Base-by-base conservation (phyloP, 2,113 vertebrate species). In the Sardina pilchardus region DNA sequence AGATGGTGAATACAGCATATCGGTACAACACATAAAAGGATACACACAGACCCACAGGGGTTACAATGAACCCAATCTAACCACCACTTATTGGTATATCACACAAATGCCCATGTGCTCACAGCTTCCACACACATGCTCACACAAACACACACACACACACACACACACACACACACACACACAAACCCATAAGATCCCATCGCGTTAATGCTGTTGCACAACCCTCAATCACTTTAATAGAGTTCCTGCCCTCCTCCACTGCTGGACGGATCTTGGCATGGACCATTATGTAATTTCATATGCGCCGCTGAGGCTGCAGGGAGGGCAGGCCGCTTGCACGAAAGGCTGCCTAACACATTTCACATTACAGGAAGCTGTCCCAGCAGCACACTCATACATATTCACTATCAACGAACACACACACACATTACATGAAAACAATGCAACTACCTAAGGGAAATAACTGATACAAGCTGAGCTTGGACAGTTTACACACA, bases 181-280 rank as follows among this genome's bases (percentile, higher is more conserved):
- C 71, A 14, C 67, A 16, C 80, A 19, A 50, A 80, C 19, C 63
- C 81, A 87, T 85, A 89, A 91, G 90, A 92, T 94, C 92, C 92
- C 90, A 91, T 93, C 90, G 88, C 84, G 47, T 92, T 94, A 95
- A 94, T 93, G 89, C 91, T 90, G 90, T 94, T 94, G 93, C 94
- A 92, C 94, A 94, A 94, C 90, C 71, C n/a, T 94, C 90, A 91
- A 92, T 92, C 93, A 91, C 88, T 83, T 91, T 92, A 93, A 93
- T 90, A 92, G 91, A 92, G 91, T 90, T 91, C 82, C 89, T 89
- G 85, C 89, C 84, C 71, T 86, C 48, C 88, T 34, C 44, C 86
- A 88, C 85, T 86, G 90, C 89, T 81, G 83, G 88, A 85, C 87
- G 50, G 75, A 84, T 86, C 80, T 75, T 45, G 88, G 89, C 90